These are phyloP conservation scores for Paratrypauchen microcephalus DNA, from an alignment of 2,797 vertebrate genomes.

Conservation along the genomic window DNA sequence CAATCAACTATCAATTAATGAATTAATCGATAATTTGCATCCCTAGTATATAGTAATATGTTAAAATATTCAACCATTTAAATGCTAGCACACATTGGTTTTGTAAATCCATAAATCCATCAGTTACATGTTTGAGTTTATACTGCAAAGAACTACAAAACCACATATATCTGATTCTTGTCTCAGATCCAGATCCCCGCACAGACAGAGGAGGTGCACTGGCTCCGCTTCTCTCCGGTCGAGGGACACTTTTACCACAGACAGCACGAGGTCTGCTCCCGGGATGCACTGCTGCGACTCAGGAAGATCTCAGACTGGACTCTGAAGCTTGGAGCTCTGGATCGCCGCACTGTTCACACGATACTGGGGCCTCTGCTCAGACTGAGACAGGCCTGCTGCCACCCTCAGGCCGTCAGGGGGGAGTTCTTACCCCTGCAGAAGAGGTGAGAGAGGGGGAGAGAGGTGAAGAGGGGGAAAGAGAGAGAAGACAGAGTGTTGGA, in stretches of 20 bases:
- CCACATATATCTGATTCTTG: background rate
- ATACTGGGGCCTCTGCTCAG: conserved; percentile 92
- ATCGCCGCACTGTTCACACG: conserved; percentile 91
- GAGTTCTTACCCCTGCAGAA: conserved; percentile 97
- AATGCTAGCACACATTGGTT: too few relatives aligned
- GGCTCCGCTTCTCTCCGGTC: conserved; percentile 96
- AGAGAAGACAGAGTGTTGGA: too few relatives aligned
- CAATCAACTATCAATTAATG: too few relatives aligned
- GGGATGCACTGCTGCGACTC: conserved; percentile 92
- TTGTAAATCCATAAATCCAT: too few relatives aligned
- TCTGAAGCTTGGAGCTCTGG: conserved; percentile 92
- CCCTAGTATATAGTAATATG: too few relatives aligned
- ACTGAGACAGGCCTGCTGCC: conserved; percentile 97
- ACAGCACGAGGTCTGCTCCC: conserved; percentile 97
- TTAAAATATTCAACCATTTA: too few relatives aligned
- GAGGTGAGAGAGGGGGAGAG: conserved; percentile 76
- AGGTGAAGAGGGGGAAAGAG: background rate
- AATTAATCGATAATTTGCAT: too few relatives aligned
- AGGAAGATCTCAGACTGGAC: conserved; percentile 97
- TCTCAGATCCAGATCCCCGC: conserved; percentile 94
- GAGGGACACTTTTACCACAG: conserved; percentile 98
- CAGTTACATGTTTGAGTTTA: too few relatives aligned
- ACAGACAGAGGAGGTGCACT: conserved; percentile 94
- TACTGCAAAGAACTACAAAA: too few relatives aligned
- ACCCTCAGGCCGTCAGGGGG: conserved; percentile 95